Conservation (phyloP, 2,797 vertebrate species). For the Sebastes trivittatus region DNA sequence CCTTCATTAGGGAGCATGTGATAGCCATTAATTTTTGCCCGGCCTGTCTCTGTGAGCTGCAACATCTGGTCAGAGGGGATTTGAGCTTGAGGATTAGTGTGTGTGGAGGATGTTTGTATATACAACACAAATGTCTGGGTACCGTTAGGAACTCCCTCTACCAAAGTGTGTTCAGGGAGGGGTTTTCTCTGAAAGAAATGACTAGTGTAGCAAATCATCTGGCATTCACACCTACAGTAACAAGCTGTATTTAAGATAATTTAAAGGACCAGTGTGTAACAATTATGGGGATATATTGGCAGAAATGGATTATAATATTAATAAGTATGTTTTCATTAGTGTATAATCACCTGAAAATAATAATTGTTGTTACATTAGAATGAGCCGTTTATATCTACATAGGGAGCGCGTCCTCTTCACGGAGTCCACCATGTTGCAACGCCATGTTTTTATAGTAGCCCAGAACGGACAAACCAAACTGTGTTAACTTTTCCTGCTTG, state of each 20-base stretch:
- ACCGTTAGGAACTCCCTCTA: slow-evolving; percentile 51
- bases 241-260: not conserved
- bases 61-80: slow-evolving; percentile 73
- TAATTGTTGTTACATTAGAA: too few relatives aligned
- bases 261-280: not conserved
- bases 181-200: not conserved
- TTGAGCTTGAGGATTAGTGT: slow-evolving; percentile 64
- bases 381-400: too few relatives aligned
- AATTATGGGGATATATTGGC: too few relatives aligned
- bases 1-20: slow-evolving; percentile 59
- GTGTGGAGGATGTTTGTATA: slow-evolving; percentile 67
- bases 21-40: slow-evolving; percentile 53
- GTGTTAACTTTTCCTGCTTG: too few relatives aligned
- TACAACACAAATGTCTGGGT: slow-evolving; percentile 64
- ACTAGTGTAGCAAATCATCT: not conserved
- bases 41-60: slow-evolving; percentile 60
- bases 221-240: not conserved
- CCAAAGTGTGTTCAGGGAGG: not conserved
- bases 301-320: too few relatives aligned
- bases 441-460: too few relatives aligned
- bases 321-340: too few relatives aligned
- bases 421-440: too few relatives aligned
- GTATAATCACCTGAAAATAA: too few relatives aligned
- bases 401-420: too few relatives aligned
- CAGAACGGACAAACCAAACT: too few relatives aligned